Conservation (phyloP, 2,797 vertebrate genomes). For the Paramormyrops hopkinsi region DNA sequence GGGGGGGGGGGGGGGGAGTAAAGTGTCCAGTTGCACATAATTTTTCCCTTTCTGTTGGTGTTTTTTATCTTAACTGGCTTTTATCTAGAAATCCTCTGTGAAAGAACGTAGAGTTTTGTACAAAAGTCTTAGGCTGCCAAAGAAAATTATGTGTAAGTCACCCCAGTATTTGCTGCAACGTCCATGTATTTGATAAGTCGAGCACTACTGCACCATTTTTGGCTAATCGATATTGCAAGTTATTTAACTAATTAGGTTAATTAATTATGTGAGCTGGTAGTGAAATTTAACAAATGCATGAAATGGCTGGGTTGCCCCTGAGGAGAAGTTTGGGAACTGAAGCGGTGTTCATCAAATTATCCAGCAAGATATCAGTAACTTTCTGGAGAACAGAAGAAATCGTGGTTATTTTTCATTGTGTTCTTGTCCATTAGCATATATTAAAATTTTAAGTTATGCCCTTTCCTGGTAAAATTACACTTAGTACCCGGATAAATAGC, state of each 20-base stretch:
- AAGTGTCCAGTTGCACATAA: background rate
- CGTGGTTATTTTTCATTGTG: background rate
- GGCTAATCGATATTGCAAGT: background rate
- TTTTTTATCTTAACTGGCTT: background rate
- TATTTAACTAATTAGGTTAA: background rate
- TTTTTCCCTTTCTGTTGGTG: background rate
- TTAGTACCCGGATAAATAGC: background rate
- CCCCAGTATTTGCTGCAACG: background rate
- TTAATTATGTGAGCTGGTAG: background rate
- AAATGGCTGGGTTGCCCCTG: background rate
- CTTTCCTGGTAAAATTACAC: background rate
- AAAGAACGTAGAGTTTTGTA: background rate
- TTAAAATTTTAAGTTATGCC: background rate
- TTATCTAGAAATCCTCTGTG: background rate
- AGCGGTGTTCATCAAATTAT: background rate
- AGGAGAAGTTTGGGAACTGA: background rate
- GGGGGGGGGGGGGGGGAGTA: background rate
- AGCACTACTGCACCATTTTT: background rate
- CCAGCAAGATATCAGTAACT: background rate
- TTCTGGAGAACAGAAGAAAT: background rate
- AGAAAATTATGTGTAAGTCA: background rate
- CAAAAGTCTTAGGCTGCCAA: background rate
- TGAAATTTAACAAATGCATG: background rate
- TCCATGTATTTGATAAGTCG: background rate
- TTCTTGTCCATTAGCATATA: background rate